Conservation (phyloP, 2,888 invertebrate genomes). For the Drosophila mettleri region DNA sequence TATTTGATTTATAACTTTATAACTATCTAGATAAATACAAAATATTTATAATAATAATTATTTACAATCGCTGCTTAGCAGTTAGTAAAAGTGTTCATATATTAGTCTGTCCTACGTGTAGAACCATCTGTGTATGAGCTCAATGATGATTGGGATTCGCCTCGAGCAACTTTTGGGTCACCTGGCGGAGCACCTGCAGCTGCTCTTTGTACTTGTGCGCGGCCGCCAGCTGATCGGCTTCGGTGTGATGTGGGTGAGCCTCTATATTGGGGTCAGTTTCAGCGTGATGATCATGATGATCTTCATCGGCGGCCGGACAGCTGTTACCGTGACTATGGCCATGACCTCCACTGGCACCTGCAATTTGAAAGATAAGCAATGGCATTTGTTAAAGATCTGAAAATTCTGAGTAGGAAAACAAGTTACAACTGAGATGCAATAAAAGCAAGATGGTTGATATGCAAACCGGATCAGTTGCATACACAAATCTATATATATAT, state of each 20-base stretch:
- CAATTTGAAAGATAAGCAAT: background rate
- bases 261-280: conserved; percentile 31
- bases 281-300: conserved; percentile 36
- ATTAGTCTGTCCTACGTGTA: conserved; percentile 3
- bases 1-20: conserved; percentile 15
- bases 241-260: conserved; percentile 42
- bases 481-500: background rate
- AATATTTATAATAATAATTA: conserved; percentile 40
- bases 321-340: conserved; percentile 67
- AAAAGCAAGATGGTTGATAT: background rate
- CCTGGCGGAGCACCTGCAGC: conserved; percentile 63
- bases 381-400: conserved; percentile 2
- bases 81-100: conserved; percentile 20
- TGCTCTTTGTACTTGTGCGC: conserved; percentile 68
- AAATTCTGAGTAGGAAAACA: background rate
- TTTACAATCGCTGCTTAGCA: conserved; percentile 64
- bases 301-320: conserved; percentile 21
- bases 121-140: background rate
- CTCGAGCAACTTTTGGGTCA: conserved; percentile 64
- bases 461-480: background rate
- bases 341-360: conserved; percentile 66
- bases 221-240: conserved; percentile 51
- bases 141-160: conserved; percentile 54
- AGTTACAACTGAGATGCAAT: conserved; percentile 1
- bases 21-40: conserved; percentile 50